phyloP scores from a whole-genome alignment of 2,797 vertebrate species.

The Mus caroli region DNA sequence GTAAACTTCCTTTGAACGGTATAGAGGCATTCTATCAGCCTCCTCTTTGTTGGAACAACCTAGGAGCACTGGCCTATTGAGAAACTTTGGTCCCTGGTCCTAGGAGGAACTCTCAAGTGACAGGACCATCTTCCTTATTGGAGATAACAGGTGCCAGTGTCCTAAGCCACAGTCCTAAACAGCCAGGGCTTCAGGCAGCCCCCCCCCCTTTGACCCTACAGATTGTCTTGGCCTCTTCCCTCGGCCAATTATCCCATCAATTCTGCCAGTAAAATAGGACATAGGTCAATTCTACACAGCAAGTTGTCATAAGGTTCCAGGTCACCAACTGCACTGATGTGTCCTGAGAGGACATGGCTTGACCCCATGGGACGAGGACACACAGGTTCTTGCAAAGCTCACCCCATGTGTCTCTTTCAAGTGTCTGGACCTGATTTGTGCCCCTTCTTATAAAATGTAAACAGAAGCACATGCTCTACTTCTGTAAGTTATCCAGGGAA shows the following conservation, averaged over 20 bases:
- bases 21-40: accelerated
- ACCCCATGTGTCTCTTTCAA: background rate
- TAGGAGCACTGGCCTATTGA: background rate
- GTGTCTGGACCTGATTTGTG: background rate
- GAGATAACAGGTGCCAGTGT: background rate
- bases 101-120: background rate
- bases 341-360: accelerated
- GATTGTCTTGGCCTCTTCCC: background rate
- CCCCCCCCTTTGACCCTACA: background rate
- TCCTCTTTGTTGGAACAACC: background rate
- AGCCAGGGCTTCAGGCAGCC: too few species aligned
- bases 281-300: background rate
- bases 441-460: background rate
- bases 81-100: background rate
- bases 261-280: accelerated
- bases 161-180: too few species aligned
- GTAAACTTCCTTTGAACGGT: background rate
- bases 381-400: background rate
- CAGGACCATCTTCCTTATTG: background rate
- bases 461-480: background rate
- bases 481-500: background rate
- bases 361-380: background rate
- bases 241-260: accelerated
- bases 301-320: background rate
- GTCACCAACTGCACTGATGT: accelerated